Evolutionary conservation across 1,140 invertebrate species (phyloP), one percentile per base, ranked within the genome.

Genomic region (Artemia franciscana): DNA sequence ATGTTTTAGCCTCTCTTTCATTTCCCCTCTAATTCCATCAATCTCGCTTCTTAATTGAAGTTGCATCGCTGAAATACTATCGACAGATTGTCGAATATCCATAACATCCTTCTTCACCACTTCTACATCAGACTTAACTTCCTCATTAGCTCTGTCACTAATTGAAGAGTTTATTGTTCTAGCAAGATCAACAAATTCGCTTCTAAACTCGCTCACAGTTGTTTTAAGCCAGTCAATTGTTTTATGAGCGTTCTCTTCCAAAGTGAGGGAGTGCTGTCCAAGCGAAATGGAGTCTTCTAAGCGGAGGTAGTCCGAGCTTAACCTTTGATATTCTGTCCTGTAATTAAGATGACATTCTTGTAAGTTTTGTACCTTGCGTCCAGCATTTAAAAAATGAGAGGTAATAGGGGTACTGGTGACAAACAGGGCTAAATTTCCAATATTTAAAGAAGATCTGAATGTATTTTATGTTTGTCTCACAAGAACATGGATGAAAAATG

Each of bases 271-370:
- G 12, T 12, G 39, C 39, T 51, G 39, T 12, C 21, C 21, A 15
- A 12, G 39, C 12, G 39, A 51, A 51, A 51, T 18, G 21, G 12
- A 15, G 21, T 51, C 39, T 51, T 51, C 39, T 18, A 51, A 18
- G 39, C 39, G 12, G 21, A 51, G 39, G 39, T 15, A 51, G 39
- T 51, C 21, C 12, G 39, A 12, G 39, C 21, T 12, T 51, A 51
- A 51, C 21, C 39, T 12, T 18, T 51, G 39, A 51, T 51, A 51
- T 12, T 51, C 39, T 15, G 12, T 51, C 39, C 39, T 51, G 21
- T 15, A 51, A 3, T 12, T 15, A 64, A 62, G 24, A 62, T 68
- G 74, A 73, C n/a, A n/a, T n/a, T n/a, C n/a, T n/a, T n/a, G n/a
- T n/a, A n/a, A n/a, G n/a, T n/a, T n/a, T n/a, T n/a, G n/a, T n/a